Evolutionary conservation across 2,113 vertebrate species (phyloP).

Genomic region (Herpetotheres cachinnans): DNA sequence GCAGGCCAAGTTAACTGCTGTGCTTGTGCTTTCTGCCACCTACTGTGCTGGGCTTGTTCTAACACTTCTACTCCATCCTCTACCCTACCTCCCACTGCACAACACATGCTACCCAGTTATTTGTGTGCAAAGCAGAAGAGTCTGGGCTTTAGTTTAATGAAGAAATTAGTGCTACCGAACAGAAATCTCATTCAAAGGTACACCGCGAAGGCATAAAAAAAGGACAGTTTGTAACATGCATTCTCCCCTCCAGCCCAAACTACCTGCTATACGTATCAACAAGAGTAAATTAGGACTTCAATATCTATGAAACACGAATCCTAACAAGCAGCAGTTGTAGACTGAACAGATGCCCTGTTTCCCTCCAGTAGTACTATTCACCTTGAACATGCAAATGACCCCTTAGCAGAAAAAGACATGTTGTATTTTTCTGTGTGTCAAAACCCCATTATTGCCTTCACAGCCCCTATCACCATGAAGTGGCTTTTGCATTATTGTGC

Average conservation of each 20-base stretch:
- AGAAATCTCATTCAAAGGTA: background rate
- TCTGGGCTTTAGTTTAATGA: background rate
- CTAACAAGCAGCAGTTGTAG: background rate
- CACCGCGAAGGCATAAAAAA: background rate
- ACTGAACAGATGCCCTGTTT: background rate
- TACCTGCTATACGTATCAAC: background rate
- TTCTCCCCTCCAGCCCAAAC: background rate
- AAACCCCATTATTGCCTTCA: constrained; percentile 4
- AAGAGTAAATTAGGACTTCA: background rate
- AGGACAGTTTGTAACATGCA: background rate
- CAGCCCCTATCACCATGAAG: background rate
- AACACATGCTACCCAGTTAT: background rate
- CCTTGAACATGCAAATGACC: background rate
- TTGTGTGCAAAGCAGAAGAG: background rate
- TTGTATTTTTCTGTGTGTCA: background rate
- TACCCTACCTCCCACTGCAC: background rate
- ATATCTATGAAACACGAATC: background rate
- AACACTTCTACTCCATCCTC: background rate
- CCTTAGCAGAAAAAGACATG: background rate
- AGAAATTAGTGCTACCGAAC: background rate
- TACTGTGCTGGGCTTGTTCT: background rate
- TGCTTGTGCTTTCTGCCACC: background rate
- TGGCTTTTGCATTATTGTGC: background rate
- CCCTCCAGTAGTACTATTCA: background rate
- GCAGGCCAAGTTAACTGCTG: background rate